Evolutionary conservation across 2,888 invertebrate genomes (phyloP), one percentile per base, ranked within the genome.

Genomic region (Drosophila anomalata): DNA sequence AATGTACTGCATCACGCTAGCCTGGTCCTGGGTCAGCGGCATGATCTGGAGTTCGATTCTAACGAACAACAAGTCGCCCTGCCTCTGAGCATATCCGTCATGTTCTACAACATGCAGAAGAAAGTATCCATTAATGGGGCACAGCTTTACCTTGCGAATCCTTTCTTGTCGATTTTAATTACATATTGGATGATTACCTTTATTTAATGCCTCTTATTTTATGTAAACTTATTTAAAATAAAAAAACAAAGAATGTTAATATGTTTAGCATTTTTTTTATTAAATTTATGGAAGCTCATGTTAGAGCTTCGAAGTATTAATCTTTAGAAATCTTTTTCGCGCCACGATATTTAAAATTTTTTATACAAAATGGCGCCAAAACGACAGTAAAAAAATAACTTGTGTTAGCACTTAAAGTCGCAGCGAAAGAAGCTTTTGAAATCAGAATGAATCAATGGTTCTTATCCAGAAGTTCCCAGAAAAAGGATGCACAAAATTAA

Each of bases 41-140:
- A 91, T 46, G 89, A 92, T 79, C 77, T 92, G 55, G 88, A 90
- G 52, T 90, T 92, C 63, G 84, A 88, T 41, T 60, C 88, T 0
- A 80, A 78, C 36, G 90, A 91, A 9, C 69, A 76, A 48, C 53
- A 61, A 8, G 67, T 91, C 31, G 83, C 87, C 14, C 75, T 92
- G 9, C 91, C 92, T 0, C 51, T 92, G 9, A 77, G 82, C 4
- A 75, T 89, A n/a, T 79, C 89, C 2, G 89, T 87, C 0, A 87
- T 90, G 78, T 92, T 92, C 65, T 90, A 88, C 51, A 88, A 90
- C 68, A 55, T 78, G 0, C 70, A 67, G 2, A 36, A 36, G 36
- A 36, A 36, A 36, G 36, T 14, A 4, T 7, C 36, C 7, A 6
- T 29, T 24, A 39, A 41, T 9, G 42, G 63, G 3, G 7, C 46